phyloP scores from a whole-genome alignment of 2,888 invertebrate genomes.

The Branchipolynoe longqiensis region DNA sequence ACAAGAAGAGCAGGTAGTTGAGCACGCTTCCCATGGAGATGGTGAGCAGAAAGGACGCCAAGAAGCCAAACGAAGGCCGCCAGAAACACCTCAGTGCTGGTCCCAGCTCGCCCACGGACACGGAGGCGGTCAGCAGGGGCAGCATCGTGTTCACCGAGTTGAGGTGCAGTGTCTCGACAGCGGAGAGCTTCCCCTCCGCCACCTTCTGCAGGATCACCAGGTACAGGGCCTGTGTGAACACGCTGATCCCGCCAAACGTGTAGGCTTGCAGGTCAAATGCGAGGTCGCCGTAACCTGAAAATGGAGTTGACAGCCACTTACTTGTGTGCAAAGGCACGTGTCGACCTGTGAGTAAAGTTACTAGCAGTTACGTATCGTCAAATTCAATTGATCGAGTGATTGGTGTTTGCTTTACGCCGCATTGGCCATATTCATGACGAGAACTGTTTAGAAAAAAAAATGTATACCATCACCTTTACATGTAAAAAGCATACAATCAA shows the following conservation, averaged over 20 bases:
- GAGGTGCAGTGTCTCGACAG: constrained; percentile 80
- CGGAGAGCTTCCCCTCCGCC: constrained; percentile 76
- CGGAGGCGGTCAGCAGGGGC: constrained; percentile 74
- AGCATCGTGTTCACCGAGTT: constrained; percentile 81
- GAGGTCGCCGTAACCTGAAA: constrained; percentile 82
- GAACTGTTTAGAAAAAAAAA: too few species aligned
- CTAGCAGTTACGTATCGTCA: too few species aligned
- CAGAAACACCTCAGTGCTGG: constrained; percentile 60
- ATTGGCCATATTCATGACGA: too few species aligned
- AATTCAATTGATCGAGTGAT: too few species aligned
- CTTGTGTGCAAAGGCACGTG: too few species aligned
- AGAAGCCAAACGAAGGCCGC: constrained; percentile 72
- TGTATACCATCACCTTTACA: too few species aligned
- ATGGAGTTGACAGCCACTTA: too few species aligned
- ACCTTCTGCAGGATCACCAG: constrained; percentile 82
- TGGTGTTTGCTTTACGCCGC: too few species aligned
- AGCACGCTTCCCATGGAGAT: constrained; percentile 79
- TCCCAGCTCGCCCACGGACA: constrained; percentile 73
- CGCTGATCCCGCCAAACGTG: constrained; percentile 80
- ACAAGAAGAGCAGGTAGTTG: constrained; percentile 82
- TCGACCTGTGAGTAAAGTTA: too few species aligned
- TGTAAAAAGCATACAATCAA: too few species aligned
- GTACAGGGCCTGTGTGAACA: constrained; percentile 82
- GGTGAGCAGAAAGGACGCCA: constrained; percentile 76
- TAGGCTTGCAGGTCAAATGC: constrained; percentile 80